phyloP scores from a whole-genome alignment of 2,888 invertebrate genomes.

The Diadegma fenestrale region DNA sequence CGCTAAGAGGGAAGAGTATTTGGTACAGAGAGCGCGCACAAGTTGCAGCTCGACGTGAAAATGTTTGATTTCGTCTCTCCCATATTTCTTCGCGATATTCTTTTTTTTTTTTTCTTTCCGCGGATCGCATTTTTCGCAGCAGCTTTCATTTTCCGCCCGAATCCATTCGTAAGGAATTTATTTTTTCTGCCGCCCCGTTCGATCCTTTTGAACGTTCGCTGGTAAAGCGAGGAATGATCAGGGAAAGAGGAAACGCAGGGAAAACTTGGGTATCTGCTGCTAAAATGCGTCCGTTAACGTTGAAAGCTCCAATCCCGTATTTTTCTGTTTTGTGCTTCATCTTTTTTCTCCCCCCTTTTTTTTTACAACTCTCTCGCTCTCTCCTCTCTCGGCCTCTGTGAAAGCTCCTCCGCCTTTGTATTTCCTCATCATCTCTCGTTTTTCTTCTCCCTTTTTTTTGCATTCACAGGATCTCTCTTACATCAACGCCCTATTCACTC shows the following conservation, averaged over 20 bases:
- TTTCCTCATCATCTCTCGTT: conserved; percentile 17
- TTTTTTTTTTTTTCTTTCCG: conserved; percentile 8
- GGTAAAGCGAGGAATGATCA: conserved; percentile 49
- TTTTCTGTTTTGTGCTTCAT: conserved; percentile 31
- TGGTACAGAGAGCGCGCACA: not conserved
- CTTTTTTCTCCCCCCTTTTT: conserved; percentile 52
- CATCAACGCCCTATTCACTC: conserved; percentile 81
- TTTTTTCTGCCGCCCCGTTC: conserved; percentile 1
- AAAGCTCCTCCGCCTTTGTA: conserved; percentile 36
- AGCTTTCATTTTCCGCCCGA: conserved; percentile 26
- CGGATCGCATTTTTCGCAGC: not conserved
- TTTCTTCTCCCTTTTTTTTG: conserved; percentile 41
- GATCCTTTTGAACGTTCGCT: conserved; percentile 56
- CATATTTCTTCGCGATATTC: not conserved
- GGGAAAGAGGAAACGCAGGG: not conserved
- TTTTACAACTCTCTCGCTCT: conserved; percentile 21
- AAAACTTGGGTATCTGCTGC: conserved; percentile 19
- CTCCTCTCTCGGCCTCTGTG: conserved; percentile 1
- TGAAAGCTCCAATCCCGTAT: conserved; percentile 68
- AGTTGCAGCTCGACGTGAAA: conserved; percentile 55
- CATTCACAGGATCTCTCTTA: conserved; percentile 71
- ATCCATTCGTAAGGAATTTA: conserved; percentile 20
- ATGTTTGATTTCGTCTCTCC: conserved; percentile 66
- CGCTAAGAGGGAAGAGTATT: conserved; percentile 41
- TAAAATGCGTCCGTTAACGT: conserved; percentile 61